These are phyloP conservation scores for Argyrosomus japonicus DNA, from an alignment of 2,113 vertebrate genomes.

Conservation along the genomic window DNA sequence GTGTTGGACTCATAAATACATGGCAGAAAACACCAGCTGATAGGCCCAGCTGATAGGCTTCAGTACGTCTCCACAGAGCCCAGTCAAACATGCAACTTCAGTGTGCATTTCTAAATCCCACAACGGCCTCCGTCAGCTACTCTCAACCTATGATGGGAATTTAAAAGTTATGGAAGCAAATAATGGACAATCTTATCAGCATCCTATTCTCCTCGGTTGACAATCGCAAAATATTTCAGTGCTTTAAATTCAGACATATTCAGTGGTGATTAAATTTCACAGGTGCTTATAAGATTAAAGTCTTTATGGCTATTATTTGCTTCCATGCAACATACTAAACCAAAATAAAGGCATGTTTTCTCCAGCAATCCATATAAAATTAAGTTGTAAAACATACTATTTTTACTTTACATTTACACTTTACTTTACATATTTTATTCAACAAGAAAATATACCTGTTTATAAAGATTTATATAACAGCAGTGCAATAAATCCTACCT, in stretches of 20 bases:
- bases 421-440: too few relatives aligned
- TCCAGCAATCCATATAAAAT: too few relatives aligned
- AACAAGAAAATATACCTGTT: too few relatives aligned
- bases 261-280: background rate
- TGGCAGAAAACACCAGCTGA: slow-evolving; percentile 67
- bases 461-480: too few relatives aligned
- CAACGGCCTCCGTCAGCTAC: slow-evolving; percentile 5
- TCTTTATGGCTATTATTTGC: background rate
- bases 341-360: too few relatives aligned
- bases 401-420: too few relatives aligned
- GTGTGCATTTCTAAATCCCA: slow-evolving; percentile 36
- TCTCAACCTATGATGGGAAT: slow-evolving; percentile 16
- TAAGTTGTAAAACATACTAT: too few relatives aligned
- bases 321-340: too few relatives aligned
- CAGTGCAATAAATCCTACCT: too few relatives aligned
- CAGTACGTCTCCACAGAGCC: slow-evolving; percentile 49
- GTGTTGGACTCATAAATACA: slow-evolving; percentile 69
- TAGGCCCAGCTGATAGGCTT: slow-evolving; percentile 45
- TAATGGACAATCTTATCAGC: background rate
- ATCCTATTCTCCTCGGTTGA: background rate
- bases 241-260: background rate
- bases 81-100: slow-evolving; percentile 43
- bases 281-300: background rate
- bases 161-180: slow-evolving; percentile 4
- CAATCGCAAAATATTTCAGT: too few relatives aligned